Base-by-base conservation (phyloP, 2,113 vertebrate species). In the Heterochromis multidens region DNA sequence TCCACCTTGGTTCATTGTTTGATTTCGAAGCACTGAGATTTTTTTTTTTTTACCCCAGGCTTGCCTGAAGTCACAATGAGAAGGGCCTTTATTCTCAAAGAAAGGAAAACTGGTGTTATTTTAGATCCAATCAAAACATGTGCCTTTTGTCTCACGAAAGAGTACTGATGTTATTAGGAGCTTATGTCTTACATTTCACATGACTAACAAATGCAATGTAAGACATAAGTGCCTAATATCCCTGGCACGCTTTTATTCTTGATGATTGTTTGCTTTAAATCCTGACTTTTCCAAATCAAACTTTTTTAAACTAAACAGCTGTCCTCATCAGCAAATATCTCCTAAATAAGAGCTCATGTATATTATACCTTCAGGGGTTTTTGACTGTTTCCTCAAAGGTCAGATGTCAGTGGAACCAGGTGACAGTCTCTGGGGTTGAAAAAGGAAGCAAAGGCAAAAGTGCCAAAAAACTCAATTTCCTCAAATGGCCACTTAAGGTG, bases 1-100 rank as follows among this genome's bases (percentile, higher is more conserved):
- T 58, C 81, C 5, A 87, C 88, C 72, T 61, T 19, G 67, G 49
- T 61, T 80, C 9, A 52, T 35, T 43, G 78, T 86, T 81, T 82
- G 77, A 77, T 23, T 86, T 70, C 7, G 33, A 81, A 61, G 80
- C 29, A 8, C 2, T 43, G 80, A 89, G 88, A 25, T 81, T 91
- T 58, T 78, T 60, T 74, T 81, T 93, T 77, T 80, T 76, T 82
- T 23, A 85, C 86, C 80, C 11, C 84, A 85, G 60, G 49, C 77
- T 87, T 78, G 81, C 83, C 72, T 60, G 82, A 19, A 8, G 79
- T 40, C 6, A 12, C 81, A 52, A 88, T 59, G 14, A 91, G 84
- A 82, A 76, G 84, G 54, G 27, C 80, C 78, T 92, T 87, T 90
- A 77, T 88, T 80, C 57, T 76, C 16, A 6, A 82, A 79, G 65